phyloP scores from a whole-genome alignment of 2,113 vertebrate species.

The Oryzias javanicus region DNA sequence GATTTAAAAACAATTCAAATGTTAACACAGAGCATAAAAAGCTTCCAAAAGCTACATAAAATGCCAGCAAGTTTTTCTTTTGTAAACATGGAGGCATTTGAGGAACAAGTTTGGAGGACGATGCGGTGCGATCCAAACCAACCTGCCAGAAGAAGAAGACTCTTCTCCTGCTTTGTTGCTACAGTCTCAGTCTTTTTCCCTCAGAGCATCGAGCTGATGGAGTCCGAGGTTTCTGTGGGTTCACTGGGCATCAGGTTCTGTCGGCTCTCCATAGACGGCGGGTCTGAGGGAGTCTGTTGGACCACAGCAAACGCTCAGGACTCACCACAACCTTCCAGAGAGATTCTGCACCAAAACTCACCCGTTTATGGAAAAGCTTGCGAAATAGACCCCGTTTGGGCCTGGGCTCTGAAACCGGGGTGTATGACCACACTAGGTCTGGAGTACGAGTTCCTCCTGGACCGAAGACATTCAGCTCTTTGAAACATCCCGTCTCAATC shows the following conservation, averaged over 20 bases:
- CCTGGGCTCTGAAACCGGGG: background rate
- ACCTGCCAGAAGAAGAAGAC: too few relatives aligned
- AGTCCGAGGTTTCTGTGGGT: constrained; percentile 18
- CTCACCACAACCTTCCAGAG: background rate
- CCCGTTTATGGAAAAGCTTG: constrained; percentile 74
- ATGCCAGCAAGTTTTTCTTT: background rate
- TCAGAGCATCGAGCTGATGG: constrained; percentile 23
- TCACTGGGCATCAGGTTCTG: constrained; percentile 10
- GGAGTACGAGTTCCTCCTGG: constrained; percentile 64
- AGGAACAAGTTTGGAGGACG: background rate
- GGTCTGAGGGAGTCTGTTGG: constrained; percentile 22
- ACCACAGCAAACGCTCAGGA: background rate
- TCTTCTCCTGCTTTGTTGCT: background rate
- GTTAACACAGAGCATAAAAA: background rate
- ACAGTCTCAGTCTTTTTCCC: background rate
- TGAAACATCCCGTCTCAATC: constrained; percentile 84
- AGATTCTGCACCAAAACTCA: constrained; percentile 39
- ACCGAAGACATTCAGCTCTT: constrained; percentile 82
- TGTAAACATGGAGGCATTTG: background rate
- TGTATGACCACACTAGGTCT: constrained; percentile 75
- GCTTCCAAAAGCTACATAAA: background rate
- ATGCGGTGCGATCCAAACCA: too few relatives aligned
- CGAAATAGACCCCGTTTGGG: constrained; percentile 68
- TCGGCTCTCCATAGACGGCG: constrained; percentile 6
- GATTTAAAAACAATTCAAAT: too few relatives aligned